phyloP scores from a whole-genome alignment of 2,797 vertebrate genomes.

The Gorsachius magnificus region DNA sequence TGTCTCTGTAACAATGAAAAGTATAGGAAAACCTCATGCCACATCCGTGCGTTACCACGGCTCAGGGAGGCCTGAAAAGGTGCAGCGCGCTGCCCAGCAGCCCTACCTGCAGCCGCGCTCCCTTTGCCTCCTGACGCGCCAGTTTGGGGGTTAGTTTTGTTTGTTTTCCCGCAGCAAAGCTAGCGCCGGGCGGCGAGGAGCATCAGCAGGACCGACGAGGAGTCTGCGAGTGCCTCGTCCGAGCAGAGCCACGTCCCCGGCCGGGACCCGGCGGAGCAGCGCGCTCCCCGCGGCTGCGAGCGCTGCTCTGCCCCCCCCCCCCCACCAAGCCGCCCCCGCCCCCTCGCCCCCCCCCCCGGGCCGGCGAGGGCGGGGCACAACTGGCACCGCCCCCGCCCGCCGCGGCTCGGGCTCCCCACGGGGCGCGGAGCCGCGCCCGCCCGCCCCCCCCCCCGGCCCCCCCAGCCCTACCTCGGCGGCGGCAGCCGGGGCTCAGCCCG shows the following conservation, averaged over 20 bases:
- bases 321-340: too few relatives aligned
- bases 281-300: neutral
- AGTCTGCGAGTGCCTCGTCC: neutral
- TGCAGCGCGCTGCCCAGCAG: fast-evolving
- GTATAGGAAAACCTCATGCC: fast-evolving
- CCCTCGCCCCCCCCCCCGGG: too few relatives aligned
- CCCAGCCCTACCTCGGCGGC: neutral
- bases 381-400: neutral
- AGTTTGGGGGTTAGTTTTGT: too few relatives aligned
- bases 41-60: fast-evolving
- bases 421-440: neutral
- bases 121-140: neutral
- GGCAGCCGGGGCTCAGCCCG: neutral
- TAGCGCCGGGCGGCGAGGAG: neutral
- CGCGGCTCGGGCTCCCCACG: neutral
- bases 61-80: fast-evolving
- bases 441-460: too few relatives aligned
- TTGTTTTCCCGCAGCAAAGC: neutral
- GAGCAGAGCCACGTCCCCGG: neutral
- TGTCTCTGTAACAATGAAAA: fast-evolving
- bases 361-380: too few relatives aligned
- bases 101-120: neutral
- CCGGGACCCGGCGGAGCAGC: neutral
- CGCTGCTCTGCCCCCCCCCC: neutral
- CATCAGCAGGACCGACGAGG: neutral